phyloP scores from a whole-genome alignment of 2,797 vertebrate genomes.

The Eulemur rubriventer region DNA sequence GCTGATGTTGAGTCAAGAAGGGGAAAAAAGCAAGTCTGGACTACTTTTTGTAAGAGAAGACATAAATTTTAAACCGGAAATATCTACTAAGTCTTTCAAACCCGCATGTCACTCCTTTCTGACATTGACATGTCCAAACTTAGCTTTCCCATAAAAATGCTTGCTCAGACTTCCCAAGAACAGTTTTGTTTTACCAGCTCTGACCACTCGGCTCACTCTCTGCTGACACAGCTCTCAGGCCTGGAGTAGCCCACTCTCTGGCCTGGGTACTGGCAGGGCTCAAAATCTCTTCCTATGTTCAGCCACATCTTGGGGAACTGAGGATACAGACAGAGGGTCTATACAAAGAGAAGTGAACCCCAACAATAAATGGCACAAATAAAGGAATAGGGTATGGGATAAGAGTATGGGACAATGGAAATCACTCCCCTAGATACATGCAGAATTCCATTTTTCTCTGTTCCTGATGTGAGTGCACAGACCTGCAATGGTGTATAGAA shows the following conservation, averaged over 20 bases:
- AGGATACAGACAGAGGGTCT: not conserved
- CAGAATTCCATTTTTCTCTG: not conserved
- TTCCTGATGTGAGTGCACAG: not conserved
- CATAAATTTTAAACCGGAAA: not conserved
- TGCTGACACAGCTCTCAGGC: fast-evolving
- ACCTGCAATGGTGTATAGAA: not conserved
- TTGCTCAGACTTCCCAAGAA: not conserved
- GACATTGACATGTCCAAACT: not conserved
- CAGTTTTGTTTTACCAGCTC: not conserved
- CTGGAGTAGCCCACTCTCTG: not conserved
- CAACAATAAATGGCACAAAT: not conserved
- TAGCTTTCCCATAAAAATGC: not conserved
- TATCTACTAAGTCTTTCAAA: not conserved
- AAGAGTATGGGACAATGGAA: not conserved
- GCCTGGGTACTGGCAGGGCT: fast-evolving
- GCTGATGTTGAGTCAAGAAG: not conserved
- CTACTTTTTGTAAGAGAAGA: not conserved
- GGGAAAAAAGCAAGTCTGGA: not conserved
- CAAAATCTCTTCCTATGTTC: not conserved
- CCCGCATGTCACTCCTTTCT: not conserved
- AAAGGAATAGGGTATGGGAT: not conserved
- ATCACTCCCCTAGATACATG: not conserved
- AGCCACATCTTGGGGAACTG: not conserved
- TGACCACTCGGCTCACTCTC: not conserved
- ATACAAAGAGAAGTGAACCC: not conserved